Evolutionary conservation across 2,888 invertebrate genomes (phyloP).

Genomic region (Isoperla grammatica): DNA sequence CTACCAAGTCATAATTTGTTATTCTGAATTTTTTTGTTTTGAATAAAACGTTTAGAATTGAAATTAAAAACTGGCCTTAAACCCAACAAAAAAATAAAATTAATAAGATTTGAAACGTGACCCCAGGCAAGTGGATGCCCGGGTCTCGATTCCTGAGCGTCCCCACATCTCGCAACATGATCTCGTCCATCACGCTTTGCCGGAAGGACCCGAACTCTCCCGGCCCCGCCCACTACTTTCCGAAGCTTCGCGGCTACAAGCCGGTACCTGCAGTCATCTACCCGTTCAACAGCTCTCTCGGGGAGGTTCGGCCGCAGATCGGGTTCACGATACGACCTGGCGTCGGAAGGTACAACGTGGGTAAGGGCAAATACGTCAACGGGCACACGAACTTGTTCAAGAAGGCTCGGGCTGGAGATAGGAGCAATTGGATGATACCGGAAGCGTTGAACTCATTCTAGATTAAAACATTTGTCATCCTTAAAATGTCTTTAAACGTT

Average conservation of each 20-base stretch:
- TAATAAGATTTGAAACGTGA: no score
- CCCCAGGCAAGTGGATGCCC: slow-evolving; percentile 1
- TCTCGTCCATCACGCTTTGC: slow-evolving; percentile 49
- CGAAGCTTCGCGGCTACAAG: neutral
- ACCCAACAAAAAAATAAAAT: no score
- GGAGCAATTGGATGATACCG: slow-evolving; percentile 5
- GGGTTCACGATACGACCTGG: slow-evolving; percentile 5
- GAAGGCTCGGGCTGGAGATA: neutral
- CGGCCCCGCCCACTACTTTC: slow-evolving; percentile 47
- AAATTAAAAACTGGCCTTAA: no score
- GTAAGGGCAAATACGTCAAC: neutral
- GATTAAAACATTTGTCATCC: no score
- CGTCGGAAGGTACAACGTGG: neutral
- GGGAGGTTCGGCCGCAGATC: neutral
- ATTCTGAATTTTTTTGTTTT: no score
- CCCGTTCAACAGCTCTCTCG: neutral
- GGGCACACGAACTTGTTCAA: neutral
- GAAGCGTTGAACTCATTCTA: slow-evolving; percentile 3
- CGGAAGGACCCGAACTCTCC: slow-evolving; percentile 48
- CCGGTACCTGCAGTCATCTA: neutral
- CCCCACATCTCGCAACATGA: slow-evolving; percentile 46
- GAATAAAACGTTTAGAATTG: no score
- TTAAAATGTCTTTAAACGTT: no score
- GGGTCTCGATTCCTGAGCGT: neutral
- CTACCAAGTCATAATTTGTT: no score